Evolutionary conservation across 2,113 vertebrate species (phyloP).

Genomic region (Brachyhypopomus gauderio): DNA sequence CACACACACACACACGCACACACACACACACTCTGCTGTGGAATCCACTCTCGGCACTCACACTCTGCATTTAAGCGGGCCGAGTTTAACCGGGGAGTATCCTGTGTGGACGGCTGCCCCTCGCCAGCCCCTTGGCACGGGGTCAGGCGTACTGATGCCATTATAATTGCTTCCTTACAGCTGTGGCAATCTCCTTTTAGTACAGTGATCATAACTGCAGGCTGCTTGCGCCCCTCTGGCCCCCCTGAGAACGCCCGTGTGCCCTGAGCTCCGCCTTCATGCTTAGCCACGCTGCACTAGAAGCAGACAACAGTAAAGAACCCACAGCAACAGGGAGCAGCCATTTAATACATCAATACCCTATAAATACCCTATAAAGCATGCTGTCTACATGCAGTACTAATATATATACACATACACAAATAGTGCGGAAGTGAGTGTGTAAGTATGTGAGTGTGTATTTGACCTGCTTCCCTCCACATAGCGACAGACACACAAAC

Average conservation of each 20-base stretch:
- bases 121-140: conserved; percentile 44
- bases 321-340: not conserved
- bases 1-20: too few species aligned
- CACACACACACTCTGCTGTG: conserved; percentile 42
- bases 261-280: too few species aligned
- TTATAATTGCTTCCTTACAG: conserved; percentile 52
- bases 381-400: not conserved
- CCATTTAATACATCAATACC: not conserved
- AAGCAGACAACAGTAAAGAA: not conserved
- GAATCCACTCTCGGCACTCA: conserved; percentile 34
- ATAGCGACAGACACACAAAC: not conserved
- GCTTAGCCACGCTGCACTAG: not conserved
- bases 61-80: conserved; percentile 59
- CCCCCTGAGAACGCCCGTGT: not conserved
- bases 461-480: not conserved
- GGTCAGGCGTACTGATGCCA: conserved; percentile 38
- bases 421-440: too few species aligned
- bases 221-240: conserved; percentile 12
- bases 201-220: conserved; percentile 43
- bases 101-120: conserved; percentile 46
- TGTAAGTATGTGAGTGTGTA: not conserved
- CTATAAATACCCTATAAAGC: not conserved
- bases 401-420: not conserved
- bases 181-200: conserved; percentile 49
- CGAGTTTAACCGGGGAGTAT: conserved; percentile 62